Conservation (phyloP, 2,113 vertebrate species). For the Zingel zingel region DNA sequence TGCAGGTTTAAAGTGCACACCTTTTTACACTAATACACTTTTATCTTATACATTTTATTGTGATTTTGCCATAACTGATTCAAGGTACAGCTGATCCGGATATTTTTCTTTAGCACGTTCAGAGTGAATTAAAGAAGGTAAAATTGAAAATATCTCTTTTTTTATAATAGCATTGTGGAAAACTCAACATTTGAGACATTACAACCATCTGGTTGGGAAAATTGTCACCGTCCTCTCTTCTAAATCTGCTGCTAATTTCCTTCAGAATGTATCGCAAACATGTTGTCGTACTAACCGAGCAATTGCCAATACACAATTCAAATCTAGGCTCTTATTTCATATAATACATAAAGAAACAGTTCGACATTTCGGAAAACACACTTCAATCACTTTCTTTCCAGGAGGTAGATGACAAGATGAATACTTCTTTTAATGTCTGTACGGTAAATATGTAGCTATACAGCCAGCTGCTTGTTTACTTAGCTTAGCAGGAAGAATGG, state of each 20-base stretch:
- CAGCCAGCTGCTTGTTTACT: too few relatives aligned
- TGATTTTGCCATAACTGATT: too few relatives aligned
- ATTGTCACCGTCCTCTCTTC: too few relatives aligned
- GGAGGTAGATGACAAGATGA: not conserved
- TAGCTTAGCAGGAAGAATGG: too few relatives aligned
- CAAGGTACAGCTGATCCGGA: too few relatives aligned
- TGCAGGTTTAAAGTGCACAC: too few relatives aligned
- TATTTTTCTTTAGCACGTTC: not conserved
- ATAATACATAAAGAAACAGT: not conserved
- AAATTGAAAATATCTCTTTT: not conserved
- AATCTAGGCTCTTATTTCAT: not conserved
- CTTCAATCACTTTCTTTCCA: not conserved
- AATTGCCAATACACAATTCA: not conserved
- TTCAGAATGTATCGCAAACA: too few relatives aligned
- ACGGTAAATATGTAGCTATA: not conserved
- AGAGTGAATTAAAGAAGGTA: not conserved
- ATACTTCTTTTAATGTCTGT: not conserved
- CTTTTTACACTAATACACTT: too few relatives aligned
- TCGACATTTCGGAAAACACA: not conserved
- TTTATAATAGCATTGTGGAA: not conserved
- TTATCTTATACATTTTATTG: too few relatives aligned
- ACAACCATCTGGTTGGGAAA: too few relatives aligned
- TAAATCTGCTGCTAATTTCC: not conserved
- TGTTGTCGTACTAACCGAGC: not conserved
- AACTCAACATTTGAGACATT: not conserved